These are phyloP conservation scores for Forpus xanthops DNA, from an alignment of 2,797 vertebrate species.

Conservation along the genomic window DNA sequence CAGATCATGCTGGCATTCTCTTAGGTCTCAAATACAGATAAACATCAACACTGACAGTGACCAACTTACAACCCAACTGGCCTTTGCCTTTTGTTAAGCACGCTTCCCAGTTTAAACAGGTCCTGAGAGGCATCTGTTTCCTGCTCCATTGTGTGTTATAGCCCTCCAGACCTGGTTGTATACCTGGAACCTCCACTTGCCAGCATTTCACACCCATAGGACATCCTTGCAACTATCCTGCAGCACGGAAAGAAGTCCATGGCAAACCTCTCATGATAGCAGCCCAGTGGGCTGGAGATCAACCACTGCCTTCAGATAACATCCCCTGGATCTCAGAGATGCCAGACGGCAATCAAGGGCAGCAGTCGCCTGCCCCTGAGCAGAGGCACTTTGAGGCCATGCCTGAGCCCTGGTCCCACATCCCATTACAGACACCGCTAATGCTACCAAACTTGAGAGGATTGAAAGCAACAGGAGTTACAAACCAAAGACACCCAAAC, in stretches of 20 bases:
- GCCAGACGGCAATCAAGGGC: rapidly evolving
- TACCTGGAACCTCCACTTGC: not conserved
- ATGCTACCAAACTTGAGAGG: not conserved
- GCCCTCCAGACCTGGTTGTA: not conserved
- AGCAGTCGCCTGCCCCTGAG: not conserved
- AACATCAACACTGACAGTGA: not conserved
- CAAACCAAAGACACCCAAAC: not conserved
- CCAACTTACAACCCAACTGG: not conserved
- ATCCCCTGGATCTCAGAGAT: not conserved
- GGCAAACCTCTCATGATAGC: not conserved
- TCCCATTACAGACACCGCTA: not conserved
- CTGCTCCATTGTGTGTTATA: not conserved
- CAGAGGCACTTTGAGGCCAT: not conserved
- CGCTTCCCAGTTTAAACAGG: not conserved
- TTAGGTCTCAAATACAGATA: not conserved
- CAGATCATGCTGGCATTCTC: not conserved
- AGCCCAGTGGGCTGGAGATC: not conserved
- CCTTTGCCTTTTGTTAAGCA: not conserved
- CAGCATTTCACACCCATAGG: not conserved
- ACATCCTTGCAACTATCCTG: not conserved
- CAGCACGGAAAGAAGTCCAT: not conserved
- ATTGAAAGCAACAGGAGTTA: not conserved
- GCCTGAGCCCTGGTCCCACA: not conserved
- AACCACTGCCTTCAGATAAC: not conserved
- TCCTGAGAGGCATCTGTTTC: not conserved